phyloP scores from a whole-genome alignment of 2,113 vertebrate genomes.

The Embiotoca jacksoni region DNA sequence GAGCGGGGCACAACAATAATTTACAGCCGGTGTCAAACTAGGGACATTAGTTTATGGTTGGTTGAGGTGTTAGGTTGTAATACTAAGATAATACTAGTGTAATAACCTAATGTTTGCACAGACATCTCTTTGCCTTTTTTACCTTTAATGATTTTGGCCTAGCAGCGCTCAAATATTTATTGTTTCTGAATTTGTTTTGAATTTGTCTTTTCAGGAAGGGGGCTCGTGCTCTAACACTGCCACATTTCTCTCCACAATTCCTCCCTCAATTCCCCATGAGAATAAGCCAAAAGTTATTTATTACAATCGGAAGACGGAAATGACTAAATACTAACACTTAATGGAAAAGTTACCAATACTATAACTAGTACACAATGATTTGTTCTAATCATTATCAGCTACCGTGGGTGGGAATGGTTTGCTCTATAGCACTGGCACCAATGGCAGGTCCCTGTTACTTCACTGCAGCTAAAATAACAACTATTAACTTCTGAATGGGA shows the following conservation, averaged over 20 bases:
- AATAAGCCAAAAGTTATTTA: slow-evolving; percentile 23
- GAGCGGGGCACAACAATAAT: not conserved
- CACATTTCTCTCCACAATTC: slow-evolving; percentile 2
- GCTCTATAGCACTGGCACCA: slow-evolving; percentile 10
- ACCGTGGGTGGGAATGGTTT: not conserved
- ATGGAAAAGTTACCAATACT: not conserved
- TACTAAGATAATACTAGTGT: not conserved
- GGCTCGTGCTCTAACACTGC: slow-evolving; percentile 5
- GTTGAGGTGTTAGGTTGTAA: not conserved
- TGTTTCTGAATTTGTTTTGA: slow-evolving; percentile 6
- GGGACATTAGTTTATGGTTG: not conserved
- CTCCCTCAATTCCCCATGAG: not conserved
- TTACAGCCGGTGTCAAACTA: not conserved
- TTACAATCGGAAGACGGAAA: not conserved
- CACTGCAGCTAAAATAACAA: slow-evolving; percentile 54
- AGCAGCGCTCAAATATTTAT: slow-evolving; percentile 34
- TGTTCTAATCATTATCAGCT: slow-evolving; percentile 1
- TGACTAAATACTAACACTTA: slow-evolving; percentile 1
- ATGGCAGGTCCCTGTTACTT: slow-evolving; percentile 4
- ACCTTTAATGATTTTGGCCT: not conserved
- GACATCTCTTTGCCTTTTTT: not conserved
- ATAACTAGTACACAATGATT: not conserved
- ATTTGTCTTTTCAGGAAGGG: slow-evolving; percentile 13
- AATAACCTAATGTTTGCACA: too few relatives aligned
- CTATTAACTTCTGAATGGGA: slow-evolving; percentile 61